phyloP scores from a whole-genome alignment of 2,113 vertebrate genomes.

The Excalfactoria chinensis region DNA sequence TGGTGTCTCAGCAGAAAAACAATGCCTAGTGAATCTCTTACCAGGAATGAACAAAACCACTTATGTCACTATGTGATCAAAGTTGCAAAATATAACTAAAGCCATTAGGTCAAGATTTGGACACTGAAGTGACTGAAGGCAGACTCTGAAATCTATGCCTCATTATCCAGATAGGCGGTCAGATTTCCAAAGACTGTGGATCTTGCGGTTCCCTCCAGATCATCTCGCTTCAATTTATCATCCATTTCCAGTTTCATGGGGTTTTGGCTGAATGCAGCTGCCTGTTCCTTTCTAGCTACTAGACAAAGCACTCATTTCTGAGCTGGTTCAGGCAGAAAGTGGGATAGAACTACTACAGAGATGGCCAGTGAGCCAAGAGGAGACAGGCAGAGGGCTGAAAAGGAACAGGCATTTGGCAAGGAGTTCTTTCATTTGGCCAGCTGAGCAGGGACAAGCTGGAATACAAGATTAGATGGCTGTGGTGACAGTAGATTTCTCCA shows the following conservation, averaged over 20 bases:
- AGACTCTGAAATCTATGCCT: constrained; percentile 10
- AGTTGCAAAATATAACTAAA: constrained; percentile 10
- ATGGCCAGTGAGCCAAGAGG: not conserved
- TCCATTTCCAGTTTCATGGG: constrained; percentile 1
- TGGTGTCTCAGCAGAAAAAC: not conserved
- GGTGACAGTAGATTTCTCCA: not conserved
- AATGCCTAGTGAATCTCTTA: not conserved
- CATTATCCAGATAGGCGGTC: constrained; percentile 1
- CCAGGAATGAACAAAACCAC: not conserved
- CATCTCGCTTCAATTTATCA: not conserved
- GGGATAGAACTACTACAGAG: not conserved
- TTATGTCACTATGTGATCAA: not conserved
- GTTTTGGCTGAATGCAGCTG: constrained; percentile 11
- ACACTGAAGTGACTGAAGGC: not conserved
- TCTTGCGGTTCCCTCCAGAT: not conserved
- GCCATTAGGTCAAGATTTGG: not conserved
- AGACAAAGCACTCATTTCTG: not conserved
- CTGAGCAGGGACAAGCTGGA: not conserved
- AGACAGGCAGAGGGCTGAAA: not conserved
- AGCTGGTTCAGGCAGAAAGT: not conserved
- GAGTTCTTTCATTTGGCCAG: not conserved
- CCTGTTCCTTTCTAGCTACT: not conserved
- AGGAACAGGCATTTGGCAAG: not conserved
- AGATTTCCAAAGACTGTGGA: not conserved
- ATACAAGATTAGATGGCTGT: not conserved